Evolutionary conservation across 2,113 vertebrate genomes (phyloP).

Genomic region (Procavia capensis): DNA sequence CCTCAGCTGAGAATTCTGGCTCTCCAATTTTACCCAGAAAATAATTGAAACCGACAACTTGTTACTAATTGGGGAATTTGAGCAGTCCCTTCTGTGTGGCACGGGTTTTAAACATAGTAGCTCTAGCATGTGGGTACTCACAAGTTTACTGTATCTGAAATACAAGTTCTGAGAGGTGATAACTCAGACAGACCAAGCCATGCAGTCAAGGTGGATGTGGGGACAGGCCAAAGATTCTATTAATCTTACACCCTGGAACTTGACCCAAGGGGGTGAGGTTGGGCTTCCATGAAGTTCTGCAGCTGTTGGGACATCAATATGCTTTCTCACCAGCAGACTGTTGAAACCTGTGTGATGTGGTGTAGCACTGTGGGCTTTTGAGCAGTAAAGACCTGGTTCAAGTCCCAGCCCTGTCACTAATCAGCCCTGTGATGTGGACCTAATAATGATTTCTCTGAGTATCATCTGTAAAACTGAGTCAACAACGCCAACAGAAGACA

Average conservation of each 20-base stretch:
- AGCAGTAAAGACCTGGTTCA: neutral
- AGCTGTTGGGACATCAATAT: accelerated
- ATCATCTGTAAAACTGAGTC: neutral
- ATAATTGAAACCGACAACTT: constrained; percentile 68
- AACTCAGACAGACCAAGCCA: neutral
- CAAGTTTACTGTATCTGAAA: neutral
- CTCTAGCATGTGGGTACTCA: accelerated
- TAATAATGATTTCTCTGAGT: neutral
- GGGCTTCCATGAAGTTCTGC: neutral
- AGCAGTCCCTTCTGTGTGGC: neutral
- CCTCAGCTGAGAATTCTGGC: constrained; percentile 54
- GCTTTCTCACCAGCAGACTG: neutral
- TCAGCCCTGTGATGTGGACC: neutral
- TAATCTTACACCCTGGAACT: neutral
- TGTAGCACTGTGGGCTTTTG: neutral
- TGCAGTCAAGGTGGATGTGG: neutral
- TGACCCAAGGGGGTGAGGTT: neutral
- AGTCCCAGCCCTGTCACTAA: neutral
- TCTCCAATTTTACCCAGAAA: constrained; percentile 61
- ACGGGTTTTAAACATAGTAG: neutral
- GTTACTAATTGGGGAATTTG: constrained; percentile 73
- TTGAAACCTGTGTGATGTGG: no score
- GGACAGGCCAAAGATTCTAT: neutral
- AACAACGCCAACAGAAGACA: neutral
- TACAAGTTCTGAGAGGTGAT: neutral